A percentile compares a stretch with the other conserved stretches of the same genome.
Conservation (phyloP, 2,113 vertebrate genomes). For the Brachirus orientalis region DNA sequence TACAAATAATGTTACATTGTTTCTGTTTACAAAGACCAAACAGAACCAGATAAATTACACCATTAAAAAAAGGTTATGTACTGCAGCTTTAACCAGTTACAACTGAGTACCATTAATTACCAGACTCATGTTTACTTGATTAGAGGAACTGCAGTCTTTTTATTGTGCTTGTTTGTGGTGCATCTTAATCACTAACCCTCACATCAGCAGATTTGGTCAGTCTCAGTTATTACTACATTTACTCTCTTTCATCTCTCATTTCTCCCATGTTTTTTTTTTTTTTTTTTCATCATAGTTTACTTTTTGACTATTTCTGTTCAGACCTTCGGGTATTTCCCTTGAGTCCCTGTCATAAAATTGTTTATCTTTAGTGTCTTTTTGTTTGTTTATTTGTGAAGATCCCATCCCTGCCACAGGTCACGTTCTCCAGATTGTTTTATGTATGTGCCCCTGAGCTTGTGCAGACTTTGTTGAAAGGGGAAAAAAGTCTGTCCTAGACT, state of each 20-base stretch:
- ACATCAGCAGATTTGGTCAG: too few species aligned
- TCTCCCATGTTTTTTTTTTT: neutral
- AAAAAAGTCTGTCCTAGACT: neutral
- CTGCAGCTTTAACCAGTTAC: too few species aligned
- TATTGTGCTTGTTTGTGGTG: neutral
- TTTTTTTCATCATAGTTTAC: neutral
- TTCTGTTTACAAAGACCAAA: too few species aligned
- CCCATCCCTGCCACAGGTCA: too few species aligned
- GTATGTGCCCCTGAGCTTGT: neutral
- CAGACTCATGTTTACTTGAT: too few species aligned
- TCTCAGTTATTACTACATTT: neutral
- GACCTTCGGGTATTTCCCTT: neutral
- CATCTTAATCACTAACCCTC: neutral
- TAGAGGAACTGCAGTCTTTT: too few species aligned
- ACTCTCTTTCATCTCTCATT: too few species aligned
- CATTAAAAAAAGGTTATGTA: too few species aligned
- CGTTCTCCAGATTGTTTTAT: neutral
- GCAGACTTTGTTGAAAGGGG: neutral
- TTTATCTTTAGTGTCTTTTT: neutral
- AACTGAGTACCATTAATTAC: too few species aligned
- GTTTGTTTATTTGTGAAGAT: neutral
- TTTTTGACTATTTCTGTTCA: neutral
- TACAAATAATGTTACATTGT: too few species aligned
- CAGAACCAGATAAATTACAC: too few species aligned
- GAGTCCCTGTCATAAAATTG: slow-evolving; percentile 1